phyloP scores from a whole-genome alignment of 1,140 invertebrate species.

The Tetramorium alpestre region DNA sequence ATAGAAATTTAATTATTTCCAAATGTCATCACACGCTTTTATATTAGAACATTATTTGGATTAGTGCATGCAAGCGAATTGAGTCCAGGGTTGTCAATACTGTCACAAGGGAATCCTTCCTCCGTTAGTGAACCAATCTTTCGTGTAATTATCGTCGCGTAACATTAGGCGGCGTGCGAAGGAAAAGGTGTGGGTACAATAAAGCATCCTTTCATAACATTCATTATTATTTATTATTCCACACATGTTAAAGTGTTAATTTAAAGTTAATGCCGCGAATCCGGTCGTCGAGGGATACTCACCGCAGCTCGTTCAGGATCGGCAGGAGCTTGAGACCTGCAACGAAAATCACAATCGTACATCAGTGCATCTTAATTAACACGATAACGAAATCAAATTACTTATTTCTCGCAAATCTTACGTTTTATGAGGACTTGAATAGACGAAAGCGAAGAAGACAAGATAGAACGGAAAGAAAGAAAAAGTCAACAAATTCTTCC shows the following conservation, averaged over 20 bases:
- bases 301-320: constrained; percentile 93
- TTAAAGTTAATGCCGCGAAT: constrained; percentile 55
- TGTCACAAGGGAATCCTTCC: background rate
- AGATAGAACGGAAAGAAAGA: background rate
- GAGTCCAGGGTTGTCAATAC: background rate
- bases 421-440: background rate
- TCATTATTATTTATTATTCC: constrained; percentile 76
- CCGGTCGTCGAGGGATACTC: constrained; percentile 80
- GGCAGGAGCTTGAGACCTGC: constrained; percentile 93
- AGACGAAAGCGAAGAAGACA: background rate
- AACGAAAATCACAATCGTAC: constrained; percentile 78
- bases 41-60: constrained; percentile 59
- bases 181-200: constrained; percentile 71
- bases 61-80: constrained; percentile 66
- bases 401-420: background rate
- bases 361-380: background rate
- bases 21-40: background rate
- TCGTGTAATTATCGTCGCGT: constrained; percentile 37
- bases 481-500: background rate
- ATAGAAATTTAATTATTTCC: background rate
- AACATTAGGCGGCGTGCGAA: constrained; percentile 60
- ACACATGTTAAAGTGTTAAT: constrained; percentile 75
- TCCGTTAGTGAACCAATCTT: constrained; percentile 64
- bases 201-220: constrained; percentile 69
- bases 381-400: background rate